Conservation (phyloP, 92 coral and sea anemone genomes). For the Heliopora coerulea region DNA sequence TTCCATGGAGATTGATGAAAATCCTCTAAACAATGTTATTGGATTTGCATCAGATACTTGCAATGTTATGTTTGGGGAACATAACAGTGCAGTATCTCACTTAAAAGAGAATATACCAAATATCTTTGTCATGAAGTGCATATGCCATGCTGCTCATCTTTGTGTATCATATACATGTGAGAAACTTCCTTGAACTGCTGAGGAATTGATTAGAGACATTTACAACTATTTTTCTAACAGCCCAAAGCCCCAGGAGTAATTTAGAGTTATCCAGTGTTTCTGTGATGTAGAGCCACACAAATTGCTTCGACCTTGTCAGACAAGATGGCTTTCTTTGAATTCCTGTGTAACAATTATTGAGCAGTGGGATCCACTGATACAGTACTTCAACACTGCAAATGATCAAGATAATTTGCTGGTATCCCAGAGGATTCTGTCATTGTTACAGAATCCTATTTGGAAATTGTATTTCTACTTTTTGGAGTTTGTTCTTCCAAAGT, state of each 20-base stretch:
- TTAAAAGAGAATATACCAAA: conserved; percentile 26
- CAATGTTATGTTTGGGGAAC: conserved; percentile 34
- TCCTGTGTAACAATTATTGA: conserved; percentile 22
- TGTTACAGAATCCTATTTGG: conserved; percentile 33
- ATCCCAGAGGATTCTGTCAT: conserved; percentile 21
- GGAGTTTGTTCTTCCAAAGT: conserved; percentile 34
- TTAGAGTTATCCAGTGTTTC: conserved; percentile 16
- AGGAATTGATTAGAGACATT: background rate
- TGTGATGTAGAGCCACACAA: conserved; percentile 24
- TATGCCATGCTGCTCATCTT: conserved; percentile 32
- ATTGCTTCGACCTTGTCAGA: conserved; percentile 31
- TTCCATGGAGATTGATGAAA: conserved; percentile 13
- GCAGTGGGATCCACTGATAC: conserved; percentile 39
- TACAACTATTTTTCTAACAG: conserved; percentile 27
- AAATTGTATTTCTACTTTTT: conserved; percentile 37
- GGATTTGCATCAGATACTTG: conserved; percentile 31
- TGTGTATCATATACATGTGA: conserved; percentile 31
- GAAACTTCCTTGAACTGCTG: conserved; percentile 19
- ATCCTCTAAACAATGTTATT: conserved; percentile 5
- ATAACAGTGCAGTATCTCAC: conserved; percentile 16
- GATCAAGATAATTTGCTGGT: conserved; percentile 23
- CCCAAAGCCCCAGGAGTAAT: conserved; percentile 11
- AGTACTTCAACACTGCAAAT: conserved; percentile 18
- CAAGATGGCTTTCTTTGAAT: conserved; percentile 34
- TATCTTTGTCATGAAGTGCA: conserved; percentile 25